These are phyloP conservation scores for Xylota sylvarum DNA, from an alignment of 2,888 invertebrate genomes.

Conservation along the genomic window DNA sequence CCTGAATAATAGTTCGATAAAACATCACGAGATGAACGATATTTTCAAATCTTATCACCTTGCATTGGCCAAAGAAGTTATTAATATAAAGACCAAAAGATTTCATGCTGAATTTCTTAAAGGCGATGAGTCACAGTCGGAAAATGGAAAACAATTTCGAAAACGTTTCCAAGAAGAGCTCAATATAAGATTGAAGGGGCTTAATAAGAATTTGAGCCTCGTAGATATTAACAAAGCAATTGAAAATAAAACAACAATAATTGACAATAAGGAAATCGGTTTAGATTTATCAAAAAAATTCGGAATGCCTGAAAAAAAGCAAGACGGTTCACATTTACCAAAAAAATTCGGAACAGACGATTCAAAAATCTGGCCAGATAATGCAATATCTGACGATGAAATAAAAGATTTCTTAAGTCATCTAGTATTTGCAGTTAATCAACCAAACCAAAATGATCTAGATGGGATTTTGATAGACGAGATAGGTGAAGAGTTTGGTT, in stretches of 20 bases:
- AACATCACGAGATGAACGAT: too few species aligned
- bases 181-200: rapidly evolving
- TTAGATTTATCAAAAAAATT: background rate
- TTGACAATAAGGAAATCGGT: background rate
- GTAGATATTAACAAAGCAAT: background rate
- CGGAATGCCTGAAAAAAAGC: background rate
- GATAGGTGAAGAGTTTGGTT: background rate
- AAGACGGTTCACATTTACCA: background rate
- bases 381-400: background rate
- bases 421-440: background rate
- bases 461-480: background rate
- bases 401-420: background rate
- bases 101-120: background rate
- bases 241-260: background rate
- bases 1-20: background rate
- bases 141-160: background rate
- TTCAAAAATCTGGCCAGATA: background rate
- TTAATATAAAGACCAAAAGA: background rate
- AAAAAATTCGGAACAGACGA: background rate
- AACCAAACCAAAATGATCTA: background rate
- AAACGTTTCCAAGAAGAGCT: background rate
- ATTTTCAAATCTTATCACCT: background rate
- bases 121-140: background rate
- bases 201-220: background rate
- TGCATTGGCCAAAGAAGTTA: background rate